Evolutionary conservation across 2,888 invertebrate genomes (phyloP).

Genomic region (Hirtodrosophila duncani): DNA sequence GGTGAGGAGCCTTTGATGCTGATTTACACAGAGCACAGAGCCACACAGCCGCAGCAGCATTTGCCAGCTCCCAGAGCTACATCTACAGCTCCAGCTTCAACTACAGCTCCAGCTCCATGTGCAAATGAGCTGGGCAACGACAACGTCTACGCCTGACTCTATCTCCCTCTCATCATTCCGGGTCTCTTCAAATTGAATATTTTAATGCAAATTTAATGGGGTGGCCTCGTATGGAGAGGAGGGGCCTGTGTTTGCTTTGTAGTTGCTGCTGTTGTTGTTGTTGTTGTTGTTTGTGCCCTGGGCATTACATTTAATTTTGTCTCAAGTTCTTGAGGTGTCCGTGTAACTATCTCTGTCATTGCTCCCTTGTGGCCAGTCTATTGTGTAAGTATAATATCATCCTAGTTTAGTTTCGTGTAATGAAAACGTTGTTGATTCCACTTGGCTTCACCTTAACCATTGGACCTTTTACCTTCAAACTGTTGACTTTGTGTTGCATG

Average conservation of each 20-base stretch:
- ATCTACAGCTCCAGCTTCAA: constrained; percentile 5
- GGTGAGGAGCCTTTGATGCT: constrained; percentile 44
- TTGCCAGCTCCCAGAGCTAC: too few species aligned
- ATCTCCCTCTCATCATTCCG: background rate
- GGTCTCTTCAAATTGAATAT: constrained; percentile 54
- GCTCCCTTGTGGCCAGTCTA: constrained; percentile 18
- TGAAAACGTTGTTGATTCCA: too few species aligned
- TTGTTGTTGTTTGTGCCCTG: constrained; percentile 15
- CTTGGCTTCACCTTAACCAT: too few species aligned
- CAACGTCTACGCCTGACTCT: background rate
- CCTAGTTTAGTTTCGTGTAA: too few species aligned
- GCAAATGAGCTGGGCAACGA: constrained; percentile 33
- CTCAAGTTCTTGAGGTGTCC: constrained; percentile 29
- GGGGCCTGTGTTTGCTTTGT: constrained; percentile 19
- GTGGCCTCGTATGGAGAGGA: too few species aligned
- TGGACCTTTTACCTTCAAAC: too few species aligned
- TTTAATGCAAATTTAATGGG: constrained; percentile 66
- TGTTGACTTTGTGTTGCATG: too few species aligned
- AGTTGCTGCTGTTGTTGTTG: constrained; percentile 8
- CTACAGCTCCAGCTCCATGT: constrained; percentile 33
- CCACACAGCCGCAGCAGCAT: background rate
- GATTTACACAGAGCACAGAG: constrained; percentile 10
- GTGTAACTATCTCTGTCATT: constrained; percentile 11
- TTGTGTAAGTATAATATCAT: too few species aligned
- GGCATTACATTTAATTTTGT: constrained; percentile 51